Evolutionary conservation across 1,140 invertebrate genomes (phyloP).

Genomic region (Hypsibius dujardini): DNA sequence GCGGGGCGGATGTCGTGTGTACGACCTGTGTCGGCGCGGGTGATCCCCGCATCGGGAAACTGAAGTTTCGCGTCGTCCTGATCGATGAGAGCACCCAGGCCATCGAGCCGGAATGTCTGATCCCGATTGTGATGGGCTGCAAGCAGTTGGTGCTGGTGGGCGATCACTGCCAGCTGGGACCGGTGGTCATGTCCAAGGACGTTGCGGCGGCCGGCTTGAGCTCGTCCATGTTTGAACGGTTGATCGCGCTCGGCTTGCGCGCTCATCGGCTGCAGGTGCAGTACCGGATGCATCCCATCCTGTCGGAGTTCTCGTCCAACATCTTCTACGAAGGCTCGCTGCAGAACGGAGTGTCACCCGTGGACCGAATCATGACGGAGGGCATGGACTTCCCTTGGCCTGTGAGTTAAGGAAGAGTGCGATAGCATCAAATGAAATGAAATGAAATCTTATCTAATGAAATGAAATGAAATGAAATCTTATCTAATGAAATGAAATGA

Average conservation of each 20-base stretch:
- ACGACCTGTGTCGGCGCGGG: constrained; percentile 97
- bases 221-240: constrained; percentile 87
- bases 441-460: too few species aligned
- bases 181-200: constrained; percentile 99
- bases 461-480: too few species aligned
- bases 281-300: constrained; percentile 94
- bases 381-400: constrained; percentile 93
- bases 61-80: constrained; percentile 89
- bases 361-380: constrained; percentile 74
- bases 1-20: constrained; percentile 94
- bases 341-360: constrained; percentile 82
- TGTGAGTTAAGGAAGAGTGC: too few species aligned
- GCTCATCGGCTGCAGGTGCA: constrained; percentile 92
- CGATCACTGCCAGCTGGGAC: constrained; percentile 95
- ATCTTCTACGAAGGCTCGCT: constrained; percentile 98
- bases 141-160: constrained; percentile 87
- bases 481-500: too few species aligned
- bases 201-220: constrained; percentile 86
- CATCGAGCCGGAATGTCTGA: constrained; percentile 96
- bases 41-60: constrained; percentile 67
- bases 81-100: constrained; percentile 94
- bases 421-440: too few species aligned
- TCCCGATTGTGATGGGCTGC: constrained; percentile 91
- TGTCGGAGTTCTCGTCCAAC: constrained; percentile 92
- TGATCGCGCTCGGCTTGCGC: constrained; percentile 85